These are phyloP conservation scores for Diarsia dahlii DNA, from an alignment of 2,888 invertebrate genomes.

Conservation along the genomic window DNA sequence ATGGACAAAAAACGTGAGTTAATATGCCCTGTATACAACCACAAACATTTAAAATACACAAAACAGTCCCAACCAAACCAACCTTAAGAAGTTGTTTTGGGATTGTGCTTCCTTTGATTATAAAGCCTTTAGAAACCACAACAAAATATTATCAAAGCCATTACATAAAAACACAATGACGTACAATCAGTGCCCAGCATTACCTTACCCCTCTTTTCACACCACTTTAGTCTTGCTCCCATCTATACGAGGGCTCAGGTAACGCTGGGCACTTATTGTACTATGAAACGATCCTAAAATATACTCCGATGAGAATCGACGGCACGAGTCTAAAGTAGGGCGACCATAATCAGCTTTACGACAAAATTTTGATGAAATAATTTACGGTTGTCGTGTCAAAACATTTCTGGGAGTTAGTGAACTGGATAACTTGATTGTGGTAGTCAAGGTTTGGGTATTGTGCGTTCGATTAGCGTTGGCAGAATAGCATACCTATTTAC, in stretches of 20 bases:
- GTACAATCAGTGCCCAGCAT: neutral
- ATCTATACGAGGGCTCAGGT: too few species aligned
- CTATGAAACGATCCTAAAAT: slow-evolving; percentile 41
- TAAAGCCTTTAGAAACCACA: slow-evolving; percentile 40
- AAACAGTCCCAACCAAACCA: neutral
- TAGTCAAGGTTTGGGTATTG: slow-evolving; percentile 14
- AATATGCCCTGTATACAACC: too few species aligned
- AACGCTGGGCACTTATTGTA: too few species aligned
- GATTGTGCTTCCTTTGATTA: slow-evolving; percentile 3
- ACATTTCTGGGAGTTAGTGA: slow-evolving; percentile 58
- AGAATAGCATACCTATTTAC: too few species aligned
- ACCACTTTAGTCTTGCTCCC: too few species aligned
- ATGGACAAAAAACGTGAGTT: too few species aligned
- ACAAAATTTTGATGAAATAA: slow-evolving; percentile 64
- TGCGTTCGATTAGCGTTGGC: slow-evolving; percentile 6
- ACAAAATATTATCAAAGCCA: slow-evolving; percentile 39
- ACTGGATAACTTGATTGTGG: slow-evolving; percentile 48
- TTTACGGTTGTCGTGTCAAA: slow-evolving; percentile 62
- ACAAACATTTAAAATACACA: neutral
- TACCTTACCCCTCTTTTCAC: too few species aligned
- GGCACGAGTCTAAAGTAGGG: slow-evolving; percentile 32
- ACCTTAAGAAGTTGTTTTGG: neutral
- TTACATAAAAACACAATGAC: slow-evolving; percentile 45
- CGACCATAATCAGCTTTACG: slow-evolving; percentile 62
- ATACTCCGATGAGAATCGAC: slow-evolving; percentile 44